Conservation (phyloP, 2,113 vertebrate genomes). For the Pionites leucogaster region DNA sequence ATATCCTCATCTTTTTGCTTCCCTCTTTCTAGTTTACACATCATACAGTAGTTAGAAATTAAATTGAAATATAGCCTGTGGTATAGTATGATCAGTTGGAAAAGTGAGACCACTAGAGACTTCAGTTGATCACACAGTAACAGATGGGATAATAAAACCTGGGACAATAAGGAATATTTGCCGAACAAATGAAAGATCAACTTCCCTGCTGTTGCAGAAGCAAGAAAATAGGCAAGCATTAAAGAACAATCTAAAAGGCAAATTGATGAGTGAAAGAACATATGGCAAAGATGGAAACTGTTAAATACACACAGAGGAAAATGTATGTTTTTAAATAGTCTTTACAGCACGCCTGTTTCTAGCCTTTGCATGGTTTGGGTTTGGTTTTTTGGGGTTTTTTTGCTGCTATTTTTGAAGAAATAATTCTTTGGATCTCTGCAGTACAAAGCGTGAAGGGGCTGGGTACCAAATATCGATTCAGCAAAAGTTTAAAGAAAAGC, state of each 20-base stretch:
- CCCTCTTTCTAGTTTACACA: neutral
- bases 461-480: neutral
- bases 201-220: slow-evolving; percentile 43
- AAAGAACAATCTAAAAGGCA: slow-evolving; percentile 62
- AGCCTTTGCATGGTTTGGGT: neutral
- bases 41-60: neutral
- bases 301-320: slow-evolving; percentile 59
- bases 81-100: slow-evolving; percentile 30
- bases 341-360: neutral
- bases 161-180: slow-evolving; percentile 63
- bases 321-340: neutral
- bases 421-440: neutral
- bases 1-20: neutral
- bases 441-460: neutral
- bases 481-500: neutral
- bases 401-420: neutral
- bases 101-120: slow-evolving; percentile 34
- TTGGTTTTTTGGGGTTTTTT: neutral
- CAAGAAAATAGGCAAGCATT: slow-evolving; percentile 44
- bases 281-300: slow-evolving; percentile 49
- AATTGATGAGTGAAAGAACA: slow-evolving; percentile 53
- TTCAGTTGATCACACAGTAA: slow-evolving; percentile 39
- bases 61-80: slow-evolving; percentile 43
- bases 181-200: slow-evolving; percentile 59
- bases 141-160: slow-evolving; percentile 63